phyloP scores from a whole-genome alignment of 2,888 invertebrate species.

The Pristionchus fissidentatus region DNA sequence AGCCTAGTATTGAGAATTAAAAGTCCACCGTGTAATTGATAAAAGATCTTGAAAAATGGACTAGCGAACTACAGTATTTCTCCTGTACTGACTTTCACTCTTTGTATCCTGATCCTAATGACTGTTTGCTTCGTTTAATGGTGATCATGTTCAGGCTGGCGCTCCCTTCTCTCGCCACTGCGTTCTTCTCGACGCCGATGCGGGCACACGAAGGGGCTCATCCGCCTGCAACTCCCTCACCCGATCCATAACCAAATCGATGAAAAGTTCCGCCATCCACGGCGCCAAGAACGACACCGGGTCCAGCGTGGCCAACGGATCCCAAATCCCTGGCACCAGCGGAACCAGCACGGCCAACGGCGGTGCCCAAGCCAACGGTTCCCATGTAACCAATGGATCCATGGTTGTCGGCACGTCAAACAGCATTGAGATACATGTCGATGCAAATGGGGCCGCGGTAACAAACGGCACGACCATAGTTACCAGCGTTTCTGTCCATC shows the following conservation, averaged over 20 bases:
- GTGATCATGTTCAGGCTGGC: conserved; percentile 8
- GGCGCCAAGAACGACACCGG: neutral
- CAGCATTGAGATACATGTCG: no score
- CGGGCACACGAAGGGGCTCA: neutral
- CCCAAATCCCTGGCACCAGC: neutral
- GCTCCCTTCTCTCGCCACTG: conserved; percentile 46
- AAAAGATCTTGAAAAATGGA: no score
- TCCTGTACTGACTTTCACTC: neutral
- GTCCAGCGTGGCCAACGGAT: neutral
- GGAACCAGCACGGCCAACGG: neutral
- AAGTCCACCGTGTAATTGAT: no score
- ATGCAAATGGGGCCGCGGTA: no score
- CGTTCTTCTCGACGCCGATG: conserved; percentile 9
- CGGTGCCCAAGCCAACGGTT: neutral
- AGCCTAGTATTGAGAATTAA: no score
- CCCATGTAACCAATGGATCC: neutral
- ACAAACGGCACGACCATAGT: conserved; percentile 18
- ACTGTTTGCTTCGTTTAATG: neutral
- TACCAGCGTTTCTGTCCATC: neutral
- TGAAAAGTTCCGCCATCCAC: neutral
- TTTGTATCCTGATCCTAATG: neutral
- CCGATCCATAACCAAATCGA: neutral
- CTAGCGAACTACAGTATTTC: neutral
- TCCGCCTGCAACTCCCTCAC: conserved; percentile 10
- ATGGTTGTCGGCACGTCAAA: neutral